Base-by-base conservation (phyloP, 2,113 vertebrate species). In the Pandion haliaetus region DNA sequence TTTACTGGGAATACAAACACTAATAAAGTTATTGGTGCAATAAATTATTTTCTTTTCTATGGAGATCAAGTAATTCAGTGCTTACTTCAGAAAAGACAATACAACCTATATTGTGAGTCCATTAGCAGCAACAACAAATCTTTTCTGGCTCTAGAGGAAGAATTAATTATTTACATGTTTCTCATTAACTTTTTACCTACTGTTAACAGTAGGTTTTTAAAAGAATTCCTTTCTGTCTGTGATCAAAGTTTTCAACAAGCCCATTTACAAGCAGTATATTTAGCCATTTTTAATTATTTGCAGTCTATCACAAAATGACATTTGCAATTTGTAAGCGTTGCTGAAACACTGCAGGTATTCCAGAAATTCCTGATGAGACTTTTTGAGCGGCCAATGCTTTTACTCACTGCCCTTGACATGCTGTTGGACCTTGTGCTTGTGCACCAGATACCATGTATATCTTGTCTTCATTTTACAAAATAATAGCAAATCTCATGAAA, bases 101-200 rank as follows among this genome's bases (percentile, higher is more conserved):
- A 11, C 63, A 82, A 58, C 36, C 34, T 90, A 14, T 23, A 92
- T 79, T 62, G 90, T 83, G 63, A 97, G 45, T 78, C 91, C 67
- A 88, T 97, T 93, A 95, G 76, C 66, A 63, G 49, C 67, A 96
- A 72, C 59, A 95, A 82, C 91, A 93, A 96, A 95, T 87, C 62
- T 95, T 49, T 95, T 31, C 82, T 97, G 79, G 57, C 79, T 93
- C n/a, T 67, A 79, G 94, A 89, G 81, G 50, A 66, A 94, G 63
- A 94, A 96, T 97, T 97, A 97, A 97, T 97, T 97, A 97, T 97
- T 97, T 96, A 97, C 52, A 70, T 91, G 81, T 94, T 96, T 94
- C 94, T 98, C 83, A 97, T 94, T 97, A 96, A 97, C 62, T 96
- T 97, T 97, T 97, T 97, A 94, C 93, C 89, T 84, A 92, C 94